Base-by-base conservation (phyloP, 1,140 invertebrate species). In the Atta cephalotes region DNA sequence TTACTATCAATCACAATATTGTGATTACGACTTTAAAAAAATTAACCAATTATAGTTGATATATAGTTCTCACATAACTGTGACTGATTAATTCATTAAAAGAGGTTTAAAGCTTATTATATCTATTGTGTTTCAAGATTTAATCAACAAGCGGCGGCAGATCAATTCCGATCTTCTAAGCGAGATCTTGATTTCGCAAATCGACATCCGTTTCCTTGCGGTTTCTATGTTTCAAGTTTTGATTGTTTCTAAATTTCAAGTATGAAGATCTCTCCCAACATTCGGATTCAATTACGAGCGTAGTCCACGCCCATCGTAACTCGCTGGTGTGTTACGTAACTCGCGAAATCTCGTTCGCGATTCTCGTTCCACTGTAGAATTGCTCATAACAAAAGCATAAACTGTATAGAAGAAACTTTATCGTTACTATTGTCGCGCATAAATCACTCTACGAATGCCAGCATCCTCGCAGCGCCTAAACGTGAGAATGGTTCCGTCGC, bases 321-420 rank as follows among this genome's bases (percentile, higher is more conserved):
- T 78, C 72, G 45, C 45, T 65, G n/a, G 28, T 49, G 25, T 60
- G 80, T 60, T 76, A 76, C 56, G 60, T 45, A 65, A 70, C 71
- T 70, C 45, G 56, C 49, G 60, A 39, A 85, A 78, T n/a, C n/a
- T n/a, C n/a, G n/a, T n/a, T n/a, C n/a, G n/a, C n/a, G n/a, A n/a
- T 25, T 28, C 45, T 60, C 72, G 65, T 77, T 31, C 35, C 39
- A 21, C 21, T 62, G 53, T 60, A 45, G 45, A 85, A 77, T 74
- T 60, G 68, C 63, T 77, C 63, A 63, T 77, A 85, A 71, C 81
- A 65, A 60, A 14, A 60, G 80, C 45, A 62, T 87, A 87, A 85
- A 77, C 28, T 62, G 51, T 77, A 77, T 16, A 72, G 25, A 71
- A 66, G 49, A 82, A 68, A 81, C 72, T 87, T 87, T 87, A 81